Percentiles rank a stretch among this genome's conserved stretches.
phyloP scores from a whole-genome alignment of 2,113 vertebrate genomes.

The Seriola aureovittata region DNA sequence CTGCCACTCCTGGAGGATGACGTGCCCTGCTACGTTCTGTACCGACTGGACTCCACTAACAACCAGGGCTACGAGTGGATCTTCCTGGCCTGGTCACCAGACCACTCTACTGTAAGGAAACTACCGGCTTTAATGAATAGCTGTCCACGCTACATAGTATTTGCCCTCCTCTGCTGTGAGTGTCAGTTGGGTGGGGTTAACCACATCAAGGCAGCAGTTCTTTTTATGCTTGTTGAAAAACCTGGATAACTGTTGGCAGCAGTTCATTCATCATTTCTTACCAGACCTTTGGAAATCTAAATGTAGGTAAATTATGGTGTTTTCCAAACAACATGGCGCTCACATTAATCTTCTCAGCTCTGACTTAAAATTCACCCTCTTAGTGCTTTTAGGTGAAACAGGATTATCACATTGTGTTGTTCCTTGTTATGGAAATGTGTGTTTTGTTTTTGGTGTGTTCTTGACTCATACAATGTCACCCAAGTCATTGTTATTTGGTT shows the following conservation, averaged over 20 bases:
- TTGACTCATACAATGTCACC: not conserved
- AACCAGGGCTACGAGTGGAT: constrained; percentile 97
- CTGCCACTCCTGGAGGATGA: constrained; percentile 92
- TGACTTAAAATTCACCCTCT: constrained; percentile 6
- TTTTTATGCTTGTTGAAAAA: constrained; percentile 21
- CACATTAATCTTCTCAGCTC: not conserved
- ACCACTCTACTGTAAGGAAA: constrained; percentile 91
- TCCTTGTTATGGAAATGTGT: constrained; percentile 12
- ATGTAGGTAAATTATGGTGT: constrained; percentile 20
- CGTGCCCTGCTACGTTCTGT: constrained; percentile 93
- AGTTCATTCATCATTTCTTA: constrained; percentile 25
- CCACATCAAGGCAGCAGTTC: constrained; percentile 58
- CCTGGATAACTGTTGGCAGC: not conserved
- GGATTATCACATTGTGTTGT: not conserved
- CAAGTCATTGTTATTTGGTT: constrained; percentile 20
- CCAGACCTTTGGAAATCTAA: constrained; percentile 43
- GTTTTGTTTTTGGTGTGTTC: not conserved
- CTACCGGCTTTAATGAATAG: constrained; percentile 60
- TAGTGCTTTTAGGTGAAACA: not conserved
- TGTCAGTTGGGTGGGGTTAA: constrained; percentile 54
- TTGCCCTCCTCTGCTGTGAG: constrained; percentile 42
- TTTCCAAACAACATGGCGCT: constrained; percentile 19
- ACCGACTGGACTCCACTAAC: constrained; percentile 95
- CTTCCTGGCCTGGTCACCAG: constrained; percentile 97
- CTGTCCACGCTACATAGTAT: constrained; percentile 36